phyloP scores from a whole-genome alignment of 2,797 vertebrate species.

The Gallinago solitaria region DNA sequence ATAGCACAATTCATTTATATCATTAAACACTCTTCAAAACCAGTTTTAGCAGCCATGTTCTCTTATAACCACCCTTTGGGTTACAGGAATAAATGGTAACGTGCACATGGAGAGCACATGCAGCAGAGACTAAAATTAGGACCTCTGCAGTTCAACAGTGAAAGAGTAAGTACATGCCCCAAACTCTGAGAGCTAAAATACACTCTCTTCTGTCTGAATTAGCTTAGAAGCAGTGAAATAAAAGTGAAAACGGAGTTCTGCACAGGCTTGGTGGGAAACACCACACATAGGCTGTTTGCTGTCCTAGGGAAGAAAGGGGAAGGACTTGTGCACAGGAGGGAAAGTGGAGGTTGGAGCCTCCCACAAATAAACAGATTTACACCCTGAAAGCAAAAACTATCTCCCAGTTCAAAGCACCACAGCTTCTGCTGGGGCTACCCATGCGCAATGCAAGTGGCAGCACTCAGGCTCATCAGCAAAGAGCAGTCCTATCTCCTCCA shows the following conservation, averaged over 20 bases:
- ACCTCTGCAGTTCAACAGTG: background rate
- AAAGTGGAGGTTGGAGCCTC: background rate
- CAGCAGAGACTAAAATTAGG: background rate
- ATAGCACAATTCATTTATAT: background rate
- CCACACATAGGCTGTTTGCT: background rate
- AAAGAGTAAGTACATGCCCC: background rate
- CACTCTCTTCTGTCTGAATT: background rate
- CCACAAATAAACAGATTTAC: background rate
- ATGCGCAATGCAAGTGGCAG: fast-evolving
- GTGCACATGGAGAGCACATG: fast-evolving
- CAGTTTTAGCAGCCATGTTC: background rate
- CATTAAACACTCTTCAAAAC: background rate
- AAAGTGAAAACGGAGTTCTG: background rate
- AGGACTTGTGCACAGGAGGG: background rate
- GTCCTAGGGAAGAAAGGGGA: background rate
- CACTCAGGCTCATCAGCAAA: background rate
- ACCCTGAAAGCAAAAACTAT: background rate
- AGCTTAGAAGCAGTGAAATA: background rate
- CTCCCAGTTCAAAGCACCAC: fast-evolving
- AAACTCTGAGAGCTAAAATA: background rate
- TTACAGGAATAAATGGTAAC: background rate
- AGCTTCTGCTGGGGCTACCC: background rate
- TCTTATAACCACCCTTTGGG: background rate
- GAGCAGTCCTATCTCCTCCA: fast-evolving
- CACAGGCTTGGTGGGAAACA: background rate